phyloP scores from a whole-genome alignment of 2,113 vertebrate genomes.

The Rhynchomys soricoides region DNA sequence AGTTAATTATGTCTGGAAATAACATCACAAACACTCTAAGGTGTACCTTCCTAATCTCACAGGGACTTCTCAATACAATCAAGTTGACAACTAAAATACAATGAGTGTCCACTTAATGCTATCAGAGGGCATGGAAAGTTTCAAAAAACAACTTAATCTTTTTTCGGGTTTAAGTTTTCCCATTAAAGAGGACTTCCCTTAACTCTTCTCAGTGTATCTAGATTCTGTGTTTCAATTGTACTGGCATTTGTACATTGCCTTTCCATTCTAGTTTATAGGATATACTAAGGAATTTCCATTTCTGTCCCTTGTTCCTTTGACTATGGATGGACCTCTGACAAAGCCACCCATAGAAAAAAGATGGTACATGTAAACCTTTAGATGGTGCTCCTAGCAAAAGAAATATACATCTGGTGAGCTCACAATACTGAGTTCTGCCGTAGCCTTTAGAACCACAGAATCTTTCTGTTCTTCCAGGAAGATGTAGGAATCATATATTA shows the following conservation, averaged over 20 bases:
- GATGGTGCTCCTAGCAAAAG: neutral
- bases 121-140: neutral
- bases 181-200: neutral
- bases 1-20: neutral
- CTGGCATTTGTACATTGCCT: neutral
- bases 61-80: neutral
- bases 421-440: neutral
- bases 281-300: neutral
- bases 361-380: neutral
- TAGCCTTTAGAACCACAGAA: neutral
- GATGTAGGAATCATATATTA: neutral
- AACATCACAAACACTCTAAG: neutral
- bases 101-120: neutral
- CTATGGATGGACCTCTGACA: neutral
- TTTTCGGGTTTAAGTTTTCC: neutral
- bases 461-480: neutral
- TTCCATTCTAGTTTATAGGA: neutral
- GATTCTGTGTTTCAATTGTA: neutral
- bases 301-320: neutral
- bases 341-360: neutral
- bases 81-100: neutral
- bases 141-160: neutral
- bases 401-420: neutral
- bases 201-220: neutral
- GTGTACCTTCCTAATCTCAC: neutral